Conservation (phyloP, 2,797 vertebrate genomes). For the Eidolon dupreanum region DNA sequence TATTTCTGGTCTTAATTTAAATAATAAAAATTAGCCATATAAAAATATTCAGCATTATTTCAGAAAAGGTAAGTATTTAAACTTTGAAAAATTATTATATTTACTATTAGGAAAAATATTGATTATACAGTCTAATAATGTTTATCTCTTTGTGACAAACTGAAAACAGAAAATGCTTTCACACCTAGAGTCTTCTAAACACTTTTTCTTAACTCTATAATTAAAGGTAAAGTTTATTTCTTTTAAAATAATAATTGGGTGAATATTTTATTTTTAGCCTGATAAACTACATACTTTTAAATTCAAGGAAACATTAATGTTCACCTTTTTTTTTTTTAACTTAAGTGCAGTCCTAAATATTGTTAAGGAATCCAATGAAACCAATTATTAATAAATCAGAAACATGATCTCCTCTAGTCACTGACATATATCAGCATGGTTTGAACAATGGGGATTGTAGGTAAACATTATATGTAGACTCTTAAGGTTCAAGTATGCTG, state of each 20-base stretch:
- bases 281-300: background rate
- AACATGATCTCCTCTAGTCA: background rate
- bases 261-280: background rate
- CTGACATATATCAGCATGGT: background rate
- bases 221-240: background rate
- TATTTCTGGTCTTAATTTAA: background rate
- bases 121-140: background rate
- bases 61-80: background rate
- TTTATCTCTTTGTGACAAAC: background rate
- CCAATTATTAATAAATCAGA: background rate
- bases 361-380: background rate
- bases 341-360: background rate
- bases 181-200: background rate
- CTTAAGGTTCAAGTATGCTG: background rate
- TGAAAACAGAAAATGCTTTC: slow-evolving; percentile 43
- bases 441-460: background rate
- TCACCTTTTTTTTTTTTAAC: background rate
- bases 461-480: background rate
- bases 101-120: background rate
- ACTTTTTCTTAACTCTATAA: background rate
- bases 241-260: background rate
- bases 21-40: background rate
- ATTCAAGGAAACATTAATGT: background rate
- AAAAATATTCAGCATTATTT: slow-evolving; percentile 28
- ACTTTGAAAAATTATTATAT: background rate